phyloP scores from a whole-genome alignment of 2,888 invertebrate genomes.

The Coleophora deauratella region DNA sequence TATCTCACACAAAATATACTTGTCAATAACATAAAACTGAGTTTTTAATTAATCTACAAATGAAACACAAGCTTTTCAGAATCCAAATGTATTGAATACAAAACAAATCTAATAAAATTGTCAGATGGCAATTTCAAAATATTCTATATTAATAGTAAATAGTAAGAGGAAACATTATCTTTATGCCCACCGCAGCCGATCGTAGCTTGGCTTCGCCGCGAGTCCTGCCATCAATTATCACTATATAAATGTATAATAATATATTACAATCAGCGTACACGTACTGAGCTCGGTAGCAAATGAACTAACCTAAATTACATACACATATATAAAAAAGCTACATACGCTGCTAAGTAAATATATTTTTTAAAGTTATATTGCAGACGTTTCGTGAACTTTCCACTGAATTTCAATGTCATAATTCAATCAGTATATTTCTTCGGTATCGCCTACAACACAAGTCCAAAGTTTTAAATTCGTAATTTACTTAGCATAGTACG shows the following conservation, averaged over 20 bases:
- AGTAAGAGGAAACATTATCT: slow-evolving; percentile 28
- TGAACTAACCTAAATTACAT: slow-evolving; percentile 43
- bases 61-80: slow-evolving; percentile 39
- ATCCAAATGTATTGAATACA: slow-evolving; percentile 73
- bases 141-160: slow-evolving; percentile 54
- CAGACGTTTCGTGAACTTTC: not conserved
- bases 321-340: slow-evolving; percentile 22
- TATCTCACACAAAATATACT: not conserved
- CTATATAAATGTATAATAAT: slow-evolving; percentile 15
- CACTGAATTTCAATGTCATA: not conserved
- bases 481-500: slow-evolving; percentile 14
- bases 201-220: slow-evolving; percentile 9
- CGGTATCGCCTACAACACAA: too few species aligned
- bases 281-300: slow-evolving; percentile 26
- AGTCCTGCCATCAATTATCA: not conserved
- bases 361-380: not conserved
- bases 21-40: not conserved
- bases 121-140: slow-evolving; percentile 65
- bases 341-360: slow-evolving; percentile 3
- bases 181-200: slow-evolving; percentile 16
- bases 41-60: slow-evolving; percentile 3
- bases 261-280: slow-evolving; percentile 30
- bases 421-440: too few species aligned
- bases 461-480: too few species aligned
- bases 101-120: slow-evolving; percentile 69